phyloP scores from a whole-genome alignment of 2,888 invertebrate genomes.

The Noctua janthina region DNA sequence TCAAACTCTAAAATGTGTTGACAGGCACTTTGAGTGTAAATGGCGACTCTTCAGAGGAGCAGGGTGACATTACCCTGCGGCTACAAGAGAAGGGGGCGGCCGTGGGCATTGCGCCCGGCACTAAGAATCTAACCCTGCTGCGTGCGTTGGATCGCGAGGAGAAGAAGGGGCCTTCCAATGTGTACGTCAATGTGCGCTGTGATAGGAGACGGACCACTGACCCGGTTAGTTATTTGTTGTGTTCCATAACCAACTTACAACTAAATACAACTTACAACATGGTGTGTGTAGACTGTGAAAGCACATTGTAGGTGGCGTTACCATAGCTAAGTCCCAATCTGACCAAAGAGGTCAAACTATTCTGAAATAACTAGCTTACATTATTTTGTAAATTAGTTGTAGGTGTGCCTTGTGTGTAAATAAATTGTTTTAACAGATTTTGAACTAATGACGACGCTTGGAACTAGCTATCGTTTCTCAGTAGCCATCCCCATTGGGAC shows the following conservation, averaged over 20 bases:
- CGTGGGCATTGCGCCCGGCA: slow-evolving; percentile 93
- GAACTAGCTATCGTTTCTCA: neutral
- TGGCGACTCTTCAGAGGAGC: slow-evolving; percentile 93
- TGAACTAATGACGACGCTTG: neutral
- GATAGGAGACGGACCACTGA: slow-evolving; percentile 94
- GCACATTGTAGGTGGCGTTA: neutral
- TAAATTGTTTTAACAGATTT: neutral
- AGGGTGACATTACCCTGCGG: slow-evolving; percentile 94
- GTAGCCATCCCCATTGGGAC: neutral
- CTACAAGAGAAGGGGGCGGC: slow-evolving; percentile 95
- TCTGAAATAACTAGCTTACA: neutral
- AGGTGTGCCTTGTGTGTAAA: neutral
- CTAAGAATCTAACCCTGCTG: slow-evolving; percentile 95
- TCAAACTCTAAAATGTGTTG: neutral
- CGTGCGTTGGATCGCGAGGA: slow-evolving; percentile 96
- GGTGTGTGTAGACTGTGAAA: neutral
- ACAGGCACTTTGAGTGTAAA: slow-evolving; percentile 93
- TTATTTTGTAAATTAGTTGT: neutral
- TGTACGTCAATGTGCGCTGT: slow-evolving; percentile 96
- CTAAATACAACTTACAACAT: neutral
- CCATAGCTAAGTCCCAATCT: neutral
- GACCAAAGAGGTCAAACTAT: neutral
- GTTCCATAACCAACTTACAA: neutral
- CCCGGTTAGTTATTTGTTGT: slow-evolving; percentile 89
- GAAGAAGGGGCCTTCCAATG: slow-evolving; percentile 94